Evolutionary conservation across 2,113 vertebrate species (phyloP), one percentile per base, ranked within the genome.

Genomic region (Osmerus eperlanus): DNA sequence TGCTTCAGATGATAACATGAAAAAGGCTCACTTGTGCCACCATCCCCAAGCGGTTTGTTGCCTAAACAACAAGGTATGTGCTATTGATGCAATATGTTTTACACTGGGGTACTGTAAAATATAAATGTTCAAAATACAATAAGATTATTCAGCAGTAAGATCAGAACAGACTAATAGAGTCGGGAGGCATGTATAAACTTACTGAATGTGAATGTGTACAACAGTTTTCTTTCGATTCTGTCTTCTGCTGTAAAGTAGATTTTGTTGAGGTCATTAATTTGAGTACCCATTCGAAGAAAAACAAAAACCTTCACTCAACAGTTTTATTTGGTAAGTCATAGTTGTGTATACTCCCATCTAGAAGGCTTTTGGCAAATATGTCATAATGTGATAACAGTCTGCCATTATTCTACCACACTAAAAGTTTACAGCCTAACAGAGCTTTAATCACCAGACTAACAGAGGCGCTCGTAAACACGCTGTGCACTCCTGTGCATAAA

Each of bases 391-490:
- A 76, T 86, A 86, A 82, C 79, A 84, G 81, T 68, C 71, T 1
- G 75, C 71, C 79, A 86, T 87, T 87, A 87, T 85, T 87, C 69
- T 62, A 74, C 53, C 3, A 78, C 77, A 80, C 82, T 88, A 85
- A 88, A 89, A 78, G 53, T 89, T 91, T 88, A 89, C 81, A 64
- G 75, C 72, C 73, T 36, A 52, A 79, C 70, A 73, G 67, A 71
- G 79, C 80, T 61, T 83, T 87, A 85, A 89, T 86, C 86, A 83
- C 70, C 78, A 75, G 74, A 86, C 80, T 69, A 88, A 80, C 68
- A 65, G 75, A 65, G 78, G 51, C 36, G 76, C 77, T 87, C 65
- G 65, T 89, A 87, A 90, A 89, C 74, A 32, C 56, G 19, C 62
- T 19, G 3, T 66, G 70, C 28, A 55, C 71, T 76, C 36, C 72